Percentiles rank a stretch among this genome's conserved stretches.
These are phyloP conservation scores for Pampusana beccarii DNA, from an alignment of 2,113 vertebrate genomes.

Conservation along the genomic window DNA sequence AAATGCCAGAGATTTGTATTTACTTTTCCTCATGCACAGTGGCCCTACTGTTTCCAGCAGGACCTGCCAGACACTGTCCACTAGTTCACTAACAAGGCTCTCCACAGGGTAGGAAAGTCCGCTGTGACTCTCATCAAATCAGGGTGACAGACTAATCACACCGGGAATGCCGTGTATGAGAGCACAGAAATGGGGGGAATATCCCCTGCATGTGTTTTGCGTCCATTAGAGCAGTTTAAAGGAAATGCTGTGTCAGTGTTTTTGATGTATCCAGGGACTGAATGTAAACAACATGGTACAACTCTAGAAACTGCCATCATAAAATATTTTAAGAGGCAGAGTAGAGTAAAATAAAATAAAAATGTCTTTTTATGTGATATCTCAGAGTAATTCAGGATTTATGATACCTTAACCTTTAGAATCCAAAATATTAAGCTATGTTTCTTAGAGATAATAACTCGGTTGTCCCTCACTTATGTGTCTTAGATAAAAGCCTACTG, in stretches of 20 bases:
- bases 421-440: constrained; percentile 91
- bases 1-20: neutral
- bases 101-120: neutral
- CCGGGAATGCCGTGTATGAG: neutral
- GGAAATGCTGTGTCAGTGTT: constrained; percentile 80
- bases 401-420: constrained; percentile 86
- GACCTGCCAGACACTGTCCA: neutral
- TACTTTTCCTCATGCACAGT: neutral
- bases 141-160: constrained; percentile 54
- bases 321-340: constrained; percentile 88
- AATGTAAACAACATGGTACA: constrained; percentile 84
- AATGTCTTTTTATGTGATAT: constrained; percentile 89
- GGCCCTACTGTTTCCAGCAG: neutral
- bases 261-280: constrained; percentile 80
- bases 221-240: constrained; percentile 59
- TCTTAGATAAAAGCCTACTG: constrained; percentile 87
- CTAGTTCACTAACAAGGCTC: neutral
- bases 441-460: constrained; percentile 88
- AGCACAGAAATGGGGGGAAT: neutral
- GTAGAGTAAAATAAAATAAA: constrained; percentile 88
- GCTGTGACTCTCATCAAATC: neutral
- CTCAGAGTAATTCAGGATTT: constrained; percentile 87
- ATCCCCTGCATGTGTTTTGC: constrained; percentile 46
- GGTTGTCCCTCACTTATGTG: constrained; percentile 85
- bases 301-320: constrained; percentile 82